Evolutionary conservation across 2,888 invertebrate species (phyloP).

Genomic region (Furcula furcula): DNA sequence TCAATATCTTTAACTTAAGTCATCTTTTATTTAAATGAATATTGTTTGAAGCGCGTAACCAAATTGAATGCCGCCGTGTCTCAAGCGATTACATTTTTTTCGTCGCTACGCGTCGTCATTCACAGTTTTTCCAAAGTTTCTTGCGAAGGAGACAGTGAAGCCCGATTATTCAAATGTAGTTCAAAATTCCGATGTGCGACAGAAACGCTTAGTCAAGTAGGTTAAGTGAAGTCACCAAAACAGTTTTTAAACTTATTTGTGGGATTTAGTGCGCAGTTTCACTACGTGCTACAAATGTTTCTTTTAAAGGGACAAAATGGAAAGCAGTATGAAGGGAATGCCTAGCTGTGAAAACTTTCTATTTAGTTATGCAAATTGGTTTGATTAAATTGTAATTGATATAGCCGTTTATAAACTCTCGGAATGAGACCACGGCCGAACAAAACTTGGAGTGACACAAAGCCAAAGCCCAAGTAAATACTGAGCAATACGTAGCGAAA

Average conservation of each 20-base stretch:
- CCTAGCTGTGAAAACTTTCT: constrained; percentile 22
- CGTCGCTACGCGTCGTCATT: constrained; percentile 11
- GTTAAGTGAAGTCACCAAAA: constrained; percentile 55
- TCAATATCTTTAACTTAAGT: constrained; percentile 7
- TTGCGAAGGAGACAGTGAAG: constrained; percentile 48
- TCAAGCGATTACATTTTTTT: constrained; percentile 29
- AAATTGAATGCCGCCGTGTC: constrained; percentile 27
- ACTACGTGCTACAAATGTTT: constrained; percentile 42
- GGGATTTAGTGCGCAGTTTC: constrained; percentile 32
- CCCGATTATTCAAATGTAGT: constrained; percentile 63
- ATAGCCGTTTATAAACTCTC: constrained; percentile 12
- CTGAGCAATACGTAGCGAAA: constrained; percentile 22
- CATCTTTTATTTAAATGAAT: constrained; percentile 18
- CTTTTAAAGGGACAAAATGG: constrained; percentile 47
- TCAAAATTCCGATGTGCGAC: constrained; percentile 65
- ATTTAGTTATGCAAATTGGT: constrained; percentile 26
- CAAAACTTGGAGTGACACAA: constrained; percentile 9
- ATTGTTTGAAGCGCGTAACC: constrained; percentile 14
- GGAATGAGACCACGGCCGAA: constrained; percentile 7
- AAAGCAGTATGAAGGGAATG: constrained; percentile 49
- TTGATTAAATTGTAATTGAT: constrained; percentile 27
- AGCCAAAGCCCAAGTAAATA: constrained; percentile 20
- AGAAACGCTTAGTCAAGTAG: constrained; percentile 54
- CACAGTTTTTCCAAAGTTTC: constrained; percentile 50
- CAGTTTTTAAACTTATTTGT: constrained; percentile 47